These are phyloP conservation scores for Echinometra lucunter DNA, from an alignment of 53 echinoderm and acorn worm species.

Conservation along the genomic window DNA sequence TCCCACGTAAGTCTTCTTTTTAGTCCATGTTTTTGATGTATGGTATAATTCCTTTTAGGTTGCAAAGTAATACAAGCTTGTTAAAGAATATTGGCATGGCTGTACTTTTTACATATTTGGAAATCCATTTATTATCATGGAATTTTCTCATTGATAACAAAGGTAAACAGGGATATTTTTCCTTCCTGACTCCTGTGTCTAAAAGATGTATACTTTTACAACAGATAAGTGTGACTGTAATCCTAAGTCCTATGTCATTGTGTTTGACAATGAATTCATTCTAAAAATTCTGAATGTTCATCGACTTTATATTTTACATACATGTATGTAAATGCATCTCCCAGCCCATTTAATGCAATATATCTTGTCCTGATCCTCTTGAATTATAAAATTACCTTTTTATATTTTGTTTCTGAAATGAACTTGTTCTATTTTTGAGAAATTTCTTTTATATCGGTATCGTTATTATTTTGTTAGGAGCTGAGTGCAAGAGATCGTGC, in stretches of 20 bases:
- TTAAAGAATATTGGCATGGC: not conserved
- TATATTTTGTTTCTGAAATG: no score
- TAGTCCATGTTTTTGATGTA: not conserved
- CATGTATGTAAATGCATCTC: no score
- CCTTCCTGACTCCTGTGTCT: not conserved
- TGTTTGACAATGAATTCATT: not conserved
- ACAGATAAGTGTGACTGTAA: not conserved
- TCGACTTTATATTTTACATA: no score
- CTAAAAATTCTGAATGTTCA: no score
- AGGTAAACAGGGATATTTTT: no score
- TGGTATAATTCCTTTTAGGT: not conserved
- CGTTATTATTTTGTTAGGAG: not conserved
- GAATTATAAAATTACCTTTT: no score
- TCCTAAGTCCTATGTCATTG: not conserved
- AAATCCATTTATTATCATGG: not conserved
- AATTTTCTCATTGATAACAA: no score
- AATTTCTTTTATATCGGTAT: no score
- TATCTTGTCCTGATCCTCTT: no score
- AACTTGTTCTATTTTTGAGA: no score
- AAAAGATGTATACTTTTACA: not conserved
- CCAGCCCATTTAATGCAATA: no score
- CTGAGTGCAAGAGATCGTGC: conserved; percentile 65
- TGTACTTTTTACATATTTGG: not conserved
- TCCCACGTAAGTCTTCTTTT: conserved; percentile 25
- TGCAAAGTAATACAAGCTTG: not conserved